phyloP scores from a whole-genome alignment of 2,113 vertebrate genomes.

The Hylia prasina region DNA sequence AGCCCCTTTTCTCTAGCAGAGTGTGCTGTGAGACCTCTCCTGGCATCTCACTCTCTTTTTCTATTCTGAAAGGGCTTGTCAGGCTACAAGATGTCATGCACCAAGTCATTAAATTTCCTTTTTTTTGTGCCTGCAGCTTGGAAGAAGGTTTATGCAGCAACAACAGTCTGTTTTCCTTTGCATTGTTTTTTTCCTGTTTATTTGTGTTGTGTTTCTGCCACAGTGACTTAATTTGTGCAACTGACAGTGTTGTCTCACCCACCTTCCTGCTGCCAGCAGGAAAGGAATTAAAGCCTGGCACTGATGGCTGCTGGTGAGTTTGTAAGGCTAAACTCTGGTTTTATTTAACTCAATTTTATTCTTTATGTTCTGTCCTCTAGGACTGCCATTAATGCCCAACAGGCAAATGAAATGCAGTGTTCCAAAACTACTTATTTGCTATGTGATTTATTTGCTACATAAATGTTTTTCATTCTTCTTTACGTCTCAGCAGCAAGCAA shows the following conservation, averaged over 20 bases:
- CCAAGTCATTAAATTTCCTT: constrained; percentile 5
- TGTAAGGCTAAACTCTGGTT: constrained; percentile 37
- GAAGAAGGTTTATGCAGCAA: constrained; percentile 12
- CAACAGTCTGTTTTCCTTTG: constrained; percentile 10
- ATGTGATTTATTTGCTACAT: constrained; percentile 23
- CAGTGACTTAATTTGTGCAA: constrained; percentile 54
- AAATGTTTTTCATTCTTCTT: constrained; percentile 2
- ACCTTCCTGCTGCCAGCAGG: constrained; percentile 52
- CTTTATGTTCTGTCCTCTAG: constrained; percentile 20
- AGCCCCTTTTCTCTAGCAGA: background rate
- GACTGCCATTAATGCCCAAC: constrained; percentile 4
- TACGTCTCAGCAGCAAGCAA: background rate
- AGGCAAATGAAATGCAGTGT: constrained; percentile 1
- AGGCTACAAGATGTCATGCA: constrained; percentile 1
- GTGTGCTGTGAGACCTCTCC: background rate
- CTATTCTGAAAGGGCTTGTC: background rate
- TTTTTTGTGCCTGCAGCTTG: constrained; percentile 6
- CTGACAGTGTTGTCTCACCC: constrained; percentile 20
- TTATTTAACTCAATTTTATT: constrained; percentile 46
- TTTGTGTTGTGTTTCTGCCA: constrained; percentile 47
- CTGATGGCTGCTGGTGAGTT: constrained; percentile 21
- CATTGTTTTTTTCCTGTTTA: constrained; percentile 2
- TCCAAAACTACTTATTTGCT: constrained; percentile 20
- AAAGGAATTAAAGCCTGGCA: constrained; percentile 49
- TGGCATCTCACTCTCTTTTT: background rate